Evolutionary conservation across 1,140 invertebrate species (phyloP).

Genomic region (Lepidurus couesii): DNA sequence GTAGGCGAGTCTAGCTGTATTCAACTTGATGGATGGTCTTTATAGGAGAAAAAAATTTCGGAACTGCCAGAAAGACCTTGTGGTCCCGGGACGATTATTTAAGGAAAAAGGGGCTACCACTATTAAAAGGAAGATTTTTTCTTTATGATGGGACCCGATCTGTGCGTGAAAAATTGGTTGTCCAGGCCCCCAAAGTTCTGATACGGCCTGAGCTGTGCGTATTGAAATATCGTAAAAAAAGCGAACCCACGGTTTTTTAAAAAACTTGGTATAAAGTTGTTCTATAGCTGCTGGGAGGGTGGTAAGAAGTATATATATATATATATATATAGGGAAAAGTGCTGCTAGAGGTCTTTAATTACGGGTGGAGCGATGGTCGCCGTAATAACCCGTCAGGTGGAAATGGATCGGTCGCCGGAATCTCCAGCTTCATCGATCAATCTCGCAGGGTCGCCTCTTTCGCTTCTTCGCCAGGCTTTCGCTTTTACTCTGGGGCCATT

Average conservation of each 20-base stretch:
- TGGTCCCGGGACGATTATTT: neutral
- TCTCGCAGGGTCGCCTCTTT: slow-evolving; percentile 1
- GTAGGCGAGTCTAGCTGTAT: slow-evolving; percentile 6
- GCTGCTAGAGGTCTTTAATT: slow-evolving; percentile 18
- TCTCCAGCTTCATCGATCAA: slow-evolving; percentile 18
- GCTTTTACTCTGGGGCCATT: neutral
- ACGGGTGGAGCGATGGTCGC: slow-evolving; percentile 20
- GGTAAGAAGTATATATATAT: neutral
- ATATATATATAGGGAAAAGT: neutral
- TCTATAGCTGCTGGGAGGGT: neutral
- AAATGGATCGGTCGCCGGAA: slow-evolving; percentile 20
- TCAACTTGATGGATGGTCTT: slow-evolving; percentile 1
- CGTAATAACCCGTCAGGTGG: slow-evolving; percentile 20
- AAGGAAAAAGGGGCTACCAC: neutral
- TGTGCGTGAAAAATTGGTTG: slow-evolving; percentile 15
- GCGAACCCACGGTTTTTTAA: neutral
- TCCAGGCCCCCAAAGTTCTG: neutral
- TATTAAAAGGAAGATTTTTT: neutral
- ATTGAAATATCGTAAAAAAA: slow-evolving; percentile 16
- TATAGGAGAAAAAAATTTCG: neutral
- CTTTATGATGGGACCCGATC: slow-evolving; percentile 9
- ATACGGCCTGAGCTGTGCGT: neutral
- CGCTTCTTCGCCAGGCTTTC: slow-evolving; percentile 8
- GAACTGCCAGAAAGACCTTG: neutral
- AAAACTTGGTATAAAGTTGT: neutral